Evolutionary conservation across 92 coral and sea anemone genomes (phyloP).

Genomic region (Parazoanthus atlanticus): DNA sequence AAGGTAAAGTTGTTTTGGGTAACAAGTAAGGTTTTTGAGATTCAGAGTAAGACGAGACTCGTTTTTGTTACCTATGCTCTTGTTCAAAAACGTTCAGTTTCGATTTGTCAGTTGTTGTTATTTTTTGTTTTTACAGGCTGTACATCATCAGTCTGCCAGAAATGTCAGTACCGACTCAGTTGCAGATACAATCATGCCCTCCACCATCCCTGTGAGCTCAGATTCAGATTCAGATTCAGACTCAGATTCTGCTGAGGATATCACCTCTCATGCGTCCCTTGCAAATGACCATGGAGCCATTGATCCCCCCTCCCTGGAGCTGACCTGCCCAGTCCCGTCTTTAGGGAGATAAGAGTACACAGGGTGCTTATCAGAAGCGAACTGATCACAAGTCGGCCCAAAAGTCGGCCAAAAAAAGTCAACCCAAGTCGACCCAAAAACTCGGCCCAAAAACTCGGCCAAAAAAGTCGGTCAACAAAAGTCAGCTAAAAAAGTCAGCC

Average conservation of each 20-base stretch:
- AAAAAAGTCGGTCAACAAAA: no score
- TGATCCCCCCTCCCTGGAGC: conserved; percentile 10
- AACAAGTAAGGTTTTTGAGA: background rate
- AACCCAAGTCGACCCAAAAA: no score
- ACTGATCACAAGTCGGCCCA: background rate
- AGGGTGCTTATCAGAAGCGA: background rate
- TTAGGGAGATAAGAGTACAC: background rate
- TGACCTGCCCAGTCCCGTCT: background rate
- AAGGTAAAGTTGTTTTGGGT: background rate
- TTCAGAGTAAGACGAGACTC: background rate
- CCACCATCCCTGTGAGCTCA: background rate
- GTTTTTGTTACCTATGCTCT: background rate
- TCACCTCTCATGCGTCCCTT: background rate
- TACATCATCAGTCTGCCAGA: background rate
- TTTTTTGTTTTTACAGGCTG: background rate
- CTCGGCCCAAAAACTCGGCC: no score
- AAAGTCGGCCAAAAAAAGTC: no score
- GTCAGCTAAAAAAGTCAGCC: no score
- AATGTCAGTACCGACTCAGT: background rate
- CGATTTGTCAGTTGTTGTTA: background rate
- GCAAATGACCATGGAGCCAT: background rate
- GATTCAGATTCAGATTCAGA: conserved; percentile 7
- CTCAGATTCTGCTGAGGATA: conserved; percentile 4
- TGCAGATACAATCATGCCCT: conserved; percentile 3
- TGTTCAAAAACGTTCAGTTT: background rate